These are phyloP conservation scores for Parnassius orleans DNA, from an alignment of 2,888 invertebrate genomes.

Conservation along the genomic window DNA sequence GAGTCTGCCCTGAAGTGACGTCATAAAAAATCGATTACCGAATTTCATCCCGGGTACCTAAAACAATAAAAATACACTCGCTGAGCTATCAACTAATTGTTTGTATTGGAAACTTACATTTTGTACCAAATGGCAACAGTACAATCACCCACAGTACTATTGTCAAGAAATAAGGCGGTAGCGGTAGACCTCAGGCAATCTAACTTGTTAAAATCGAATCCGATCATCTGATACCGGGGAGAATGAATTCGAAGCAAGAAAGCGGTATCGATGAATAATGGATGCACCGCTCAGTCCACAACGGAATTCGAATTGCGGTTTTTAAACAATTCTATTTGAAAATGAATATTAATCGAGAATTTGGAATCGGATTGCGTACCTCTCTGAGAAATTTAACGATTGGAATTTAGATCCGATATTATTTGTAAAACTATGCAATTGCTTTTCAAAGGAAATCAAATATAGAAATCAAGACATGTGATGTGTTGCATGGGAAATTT, in stretches of 20 bases:
- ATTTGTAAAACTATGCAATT: constrained; percentile 4
- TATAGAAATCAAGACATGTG: constrained; percentile 10
- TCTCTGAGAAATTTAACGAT: constrained; percentile 26
- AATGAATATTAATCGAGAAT: constrained; percentile 36
- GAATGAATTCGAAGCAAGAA: constrained; percentile 41
- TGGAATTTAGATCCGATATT: constrained; percentile 31
- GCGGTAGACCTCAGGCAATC: constrained; percentile 47
- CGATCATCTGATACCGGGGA: constrained; percentile 46
- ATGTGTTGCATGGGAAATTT: constrained; percentile 6
- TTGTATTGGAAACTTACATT: too few species aligned
- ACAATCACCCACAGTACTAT: not conserved
- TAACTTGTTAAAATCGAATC: constrained; percentile 61
- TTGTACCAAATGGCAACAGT: too few species aligned
- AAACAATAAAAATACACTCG: too few species aligned
- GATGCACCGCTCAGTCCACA: constrained; percentile 36
- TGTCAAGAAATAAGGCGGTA: constrained; percentile 32
- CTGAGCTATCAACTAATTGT: too few species aligned
- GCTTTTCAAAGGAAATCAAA: constrained; percentile 3
- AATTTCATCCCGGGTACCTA: too few species aligned
- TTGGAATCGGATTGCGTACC: constrained; percentile 26
- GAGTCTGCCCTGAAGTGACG: too few species aligned
- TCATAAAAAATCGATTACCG: too few species aligned
- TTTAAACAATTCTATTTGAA: constrained; percentile 39
- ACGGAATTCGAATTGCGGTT: constrained; percentile 42
- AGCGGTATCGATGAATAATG: constrained; percentile 55